Evolutionary conservation across 2,113 vertebrate genomes (phyloP).

Genomic region (Myotis lucifugus): DNA sequence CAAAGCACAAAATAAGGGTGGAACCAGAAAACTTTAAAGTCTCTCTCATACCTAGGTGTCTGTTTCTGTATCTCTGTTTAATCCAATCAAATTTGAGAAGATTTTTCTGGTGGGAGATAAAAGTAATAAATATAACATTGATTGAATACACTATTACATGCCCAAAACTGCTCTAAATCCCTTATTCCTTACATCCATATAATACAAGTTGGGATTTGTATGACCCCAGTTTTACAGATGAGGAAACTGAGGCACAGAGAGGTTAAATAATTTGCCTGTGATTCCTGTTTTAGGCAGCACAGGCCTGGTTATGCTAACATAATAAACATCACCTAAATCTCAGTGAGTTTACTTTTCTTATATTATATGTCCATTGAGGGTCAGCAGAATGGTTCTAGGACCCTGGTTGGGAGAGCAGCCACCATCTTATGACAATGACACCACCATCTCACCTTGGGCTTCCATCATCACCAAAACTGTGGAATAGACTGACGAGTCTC

Average conservation of each 20-base stretch:
- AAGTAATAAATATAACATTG: background rate
- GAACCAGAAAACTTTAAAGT: background rate
- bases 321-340: background rate
- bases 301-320: background rate
- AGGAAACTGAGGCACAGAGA: background rate
- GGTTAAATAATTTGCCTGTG: no score
- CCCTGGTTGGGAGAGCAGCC: background rate
- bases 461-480: background rate
- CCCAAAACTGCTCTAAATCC: background rate
- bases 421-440: background rate
- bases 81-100: background rate
- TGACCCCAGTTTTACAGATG: background rate
- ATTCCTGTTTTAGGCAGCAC: background rate
- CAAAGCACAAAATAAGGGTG: background rate
- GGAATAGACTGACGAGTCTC: no score
- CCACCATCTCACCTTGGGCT: background rate
- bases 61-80: background rate
- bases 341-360: background rate
- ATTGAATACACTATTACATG: background rate
- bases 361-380: background rate
- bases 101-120: background rate
- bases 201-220: background rate
- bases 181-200: background rate
- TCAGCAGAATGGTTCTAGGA: background rate
- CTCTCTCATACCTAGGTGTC: background rate